These are phyloP conservation scores for Platyscelio sp. DNA, from an alignment of 2,888 invertebrate genomes.

Conservation along the genomic window DNA sequence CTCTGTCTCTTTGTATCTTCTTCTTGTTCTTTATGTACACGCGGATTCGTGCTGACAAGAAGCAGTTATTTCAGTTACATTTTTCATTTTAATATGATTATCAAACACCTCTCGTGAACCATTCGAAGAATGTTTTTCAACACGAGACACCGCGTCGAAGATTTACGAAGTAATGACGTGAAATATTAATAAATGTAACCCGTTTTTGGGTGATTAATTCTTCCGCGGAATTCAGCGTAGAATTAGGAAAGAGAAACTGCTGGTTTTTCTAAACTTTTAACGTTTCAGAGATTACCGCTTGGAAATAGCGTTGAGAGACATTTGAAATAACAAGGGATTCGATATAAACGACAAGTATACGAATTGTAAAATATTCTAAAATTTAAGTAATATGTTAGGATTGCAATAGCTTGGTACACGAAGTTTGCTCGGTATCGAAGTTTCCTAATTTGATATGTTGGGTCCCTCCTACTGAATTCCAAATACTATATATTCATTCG, in stretches of 20 bases:
- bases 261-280: slow-evolving; percentile 25
- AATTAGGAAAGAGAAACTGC: slow-evolving; percentile 45
- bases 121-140: slow-evolving; percentile 49
- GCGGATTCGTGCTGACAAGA: slow-evolving; percentile 59
- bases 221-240: slow-evolving; percentile 9
- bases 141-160: slow-evolving; percentile 14
- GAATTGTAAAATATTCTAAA: no score
- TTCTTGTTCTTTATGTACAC: slow-evolving; percentile 32
- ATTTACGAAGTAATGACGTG: slow-evolving; percentile 51
- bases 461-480: background rate
- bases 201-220: slow-evolving; percentile 53
- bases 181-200: slow-evolving; percentile 56
- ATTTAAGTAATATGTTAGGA: no score
- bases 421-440: background rate
- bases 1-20: slow-evolving; percentile 7
- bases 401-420: no score
- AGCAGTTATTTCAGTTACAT: slow-evolving; percentile 61
- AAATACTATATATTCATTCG: no score
- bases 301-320: background rate
- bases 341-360: slow-evolving; percentile 25
- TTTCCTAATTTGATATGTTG: slow-evolving; percentile 8
- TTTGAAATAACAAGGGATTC: background rate
- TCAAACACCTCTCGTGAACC: slow-evolving; percentile 51
- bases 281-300: background rate
- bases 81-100: slow-evolving; percentile 65